Conservation (phyloP, 2,888 invertebrate genomes). For the Eristalis intricaria region DNA sequence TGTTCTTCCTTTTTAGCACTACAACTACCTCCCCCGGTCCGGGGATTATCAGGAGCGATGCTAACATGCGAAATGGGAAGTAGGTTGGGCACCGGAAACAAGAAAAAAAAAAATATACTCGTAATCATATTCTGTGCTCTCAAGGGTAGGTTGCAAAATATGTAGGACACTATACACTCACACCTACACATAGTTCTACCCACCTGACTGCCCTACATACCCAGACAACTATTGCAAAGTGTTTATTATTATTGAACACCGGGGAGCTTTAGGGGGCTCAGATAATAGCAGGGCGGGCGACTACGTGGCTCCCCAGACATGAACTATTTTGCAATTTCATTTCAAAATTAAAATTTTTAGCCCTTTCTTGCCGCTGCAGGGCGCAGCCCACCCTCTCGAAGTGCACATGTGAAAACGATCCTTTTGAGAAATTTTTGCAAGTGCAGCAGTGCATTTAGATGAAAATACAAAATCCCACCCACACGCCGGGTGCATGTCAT, state of each 20-base stretch:
- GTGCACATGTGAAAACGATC: slow-evolving; percentile 57
- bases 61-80: slow-evolving; percentile 39
- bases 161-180: slow-evolving; percentile 59
- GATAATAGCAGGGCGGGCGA: not conserved
- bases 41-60: slow-evolving; percentile 45
- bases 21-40: slow-evolving; percentile 18
- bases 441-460: slow-evolving; percentile 69
- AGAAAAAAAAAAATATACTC: slow-evolving; percentile 40
- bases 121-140: slow-evolving; percentile 67
- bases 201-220: not conserved
- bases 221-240: slow-evolving; percentile 69
- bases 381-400: not conserved
- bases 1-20: not conserved
- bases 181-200: not conserved
- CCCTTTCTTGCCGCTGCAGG: slow-evolving; percentile 42
- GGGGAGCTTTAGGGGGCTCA: slow-evolving; percentile 34
- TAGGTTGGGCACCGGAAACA: slow-evolving; percentile 52
- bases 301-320: slow-evolving; percentile 58
- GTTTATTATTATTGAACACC: slow-evolving; percentile 68
- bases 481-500: slow-evolving; percentile 15
- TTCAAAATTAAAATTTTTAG: slow-evolving; percentile 64
- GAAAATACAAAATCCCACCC: slow-evolving; percentile 64
- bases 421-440: slow-evolving; percentile 67
- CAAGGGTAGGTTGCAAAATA: slow-evolving; percentile 67
- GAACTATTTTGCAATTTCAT: slow-evolving; percentile 61